These are phyloP conservation scores for Sesia bembeciformis DNA, from an alignment of 2,888 invertebrate species.

Conservation along the genomic window DNA sequence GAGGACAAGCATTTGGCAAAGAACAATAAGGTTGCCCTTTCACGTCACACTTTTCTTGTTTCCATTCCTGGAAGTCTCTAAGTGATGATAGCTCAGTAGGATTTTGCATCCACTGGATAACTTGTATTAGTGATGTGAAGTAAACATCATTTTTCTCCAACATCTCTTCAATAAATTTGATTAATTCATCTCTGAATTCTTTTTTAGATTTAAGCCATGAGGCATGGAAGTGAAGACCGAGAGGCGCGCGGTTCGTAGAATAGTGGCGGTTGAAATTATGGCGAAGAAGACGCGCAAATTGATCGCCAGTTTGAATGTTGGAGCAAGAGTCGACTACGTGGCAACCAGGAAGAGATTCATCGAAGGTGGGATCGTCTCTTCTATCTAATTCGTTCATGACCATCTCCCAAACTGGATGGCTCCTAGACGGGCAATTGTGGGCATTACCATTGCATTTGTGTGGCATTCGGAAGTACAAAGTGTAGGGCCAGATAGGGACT, in stretches of 20 bases:
- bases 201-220: constrained; percentile 96
- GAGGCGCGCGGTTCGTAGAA: constrained; percentile 93
- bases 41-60: constrained; percentile 92
- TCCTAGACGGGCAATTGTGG: constrained; percentile 92
- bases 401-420: constrained; percentile 97
- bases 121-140: constrained; percentile 92
- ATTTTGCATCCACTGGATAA: constrained; percentile 97
- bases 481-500: constrained; percentile 98
- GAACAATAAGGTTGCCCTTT: constrained; percentile 96
- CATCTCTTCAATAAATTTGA: constrained; percentile 96
- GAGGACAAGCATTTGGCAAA: constrained; percentile 90
- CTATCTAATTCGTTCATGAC: constrained; percentile 96
- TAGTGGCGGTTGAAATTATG: constrained; percentile 97
- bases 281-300: constrained; percentile 90
- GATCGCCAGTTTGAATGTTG: constrained; percentile 92
- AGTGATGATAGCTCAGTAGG: constrained; percentile 90
- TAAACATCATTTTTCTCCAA: constrained; percentile 91
- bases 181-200: constrained; percentile 92
- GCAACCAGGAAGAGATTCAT: constrained; percentile 94
- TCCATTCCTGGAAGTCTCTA: constrained; percentile 95
- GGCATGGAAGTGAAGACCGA: constrained; percentile 94
- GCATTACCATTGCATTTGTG: constrained; percentile 96
- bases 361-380: constrained; percentile 94
- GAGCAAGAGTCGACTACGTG: constrained; percentile 96
- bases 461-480: constrained; percentile 96